A percentile compares a stretch with the other conserved stretches of the same genome.
These are phyloP conservation scores for Lytechinus variegatus DNA, from an alignment of 35 echinoderm and acorn worm genomes.

Conservation along the genomic window DNA sequence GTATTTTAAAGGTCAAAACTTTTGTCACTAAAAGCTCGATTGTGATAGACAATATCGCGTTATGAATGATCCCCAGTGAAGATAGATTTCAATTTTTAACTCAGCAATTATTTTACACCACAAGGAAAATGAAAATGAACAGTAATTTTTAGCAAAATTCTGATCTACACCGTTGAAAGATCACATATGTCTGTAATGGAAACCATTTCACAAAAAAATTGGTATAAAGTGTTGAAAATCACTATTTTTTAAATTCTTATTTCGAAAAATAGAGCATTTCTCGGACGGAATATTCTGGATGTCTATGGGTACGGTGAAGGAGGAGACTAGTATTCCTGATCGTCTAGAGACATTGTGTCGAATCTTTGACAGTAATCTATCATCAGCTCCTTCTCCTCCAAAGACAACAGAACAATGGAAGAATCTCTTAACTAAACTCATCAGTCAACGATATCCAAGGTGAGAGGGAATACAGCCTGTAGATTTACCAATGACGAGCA, in stretches of 20 bases:
- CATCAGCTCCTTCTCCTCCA: not conserved
- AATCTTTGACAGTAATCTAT: conserved; percentile 1
- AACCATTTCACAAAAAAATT: no score
- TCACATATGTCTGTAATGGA: no score
- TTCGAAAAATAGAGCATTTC: conserved; percentile 31
- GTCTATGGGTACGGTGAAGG: conserved; percentile 25
- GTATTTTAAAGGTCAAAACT: no score
- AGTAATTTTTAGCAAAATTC: no score
- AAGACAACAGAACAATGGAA: conserved; percentile 41
- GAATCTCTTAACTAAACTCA: conserved; percentile 16
- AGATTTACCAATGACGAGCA: no score
- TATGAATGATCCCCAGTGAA: no score
- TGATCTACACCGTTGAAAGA: no score
- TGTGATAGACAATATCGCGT: no score
- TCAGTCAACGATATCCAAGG: not conserved
- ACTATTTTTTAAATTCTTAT: not conserved
- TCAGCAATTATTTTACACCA: no score
- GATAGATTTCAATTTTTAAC: no score
- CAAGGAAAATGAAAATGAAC: no score
- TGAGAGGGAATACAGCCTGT: not conserved
- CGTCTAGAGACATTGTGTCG: conserved; percentile 26
- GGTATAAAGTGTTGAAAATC: not conserved
- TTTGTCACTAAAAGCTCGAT: no score
- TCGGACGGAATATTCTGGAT: conserved; percentile 52
- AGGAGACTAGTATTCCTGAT: not conserved